Conservation (phyloP, 2,888 invertebrate species). For the Plagiodera versicolora region DNA sequence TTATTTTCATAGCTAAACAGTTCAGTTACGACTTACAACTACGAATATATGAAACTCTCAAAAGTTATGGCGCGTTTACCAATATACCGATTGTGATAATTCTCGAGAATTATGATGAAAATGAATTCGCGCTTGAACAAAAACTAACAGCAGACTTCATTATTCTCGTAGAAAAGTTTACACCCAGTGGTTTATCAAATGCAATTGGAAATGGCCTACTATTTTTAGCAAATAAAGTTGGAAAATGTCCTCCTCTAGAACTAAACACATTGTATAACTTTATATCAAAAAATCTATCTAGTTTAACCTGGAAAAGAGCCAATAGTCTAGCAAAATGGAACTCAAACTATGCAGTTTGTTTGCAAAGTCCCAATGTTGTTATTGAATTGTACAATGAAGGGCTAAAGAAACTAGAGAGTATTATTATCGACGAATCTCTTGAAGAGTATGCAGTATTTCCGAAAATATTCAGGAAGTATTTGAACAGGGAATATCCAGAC, state of each 20-base stretch:
- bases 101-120: slow-evolving; percentile 35
- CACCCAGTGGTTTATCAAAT: slow-evolving; percentile 28
- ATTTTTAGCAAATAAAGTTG: slow-evolving; percentile 59
- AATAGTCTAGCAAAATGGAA: slow-evolving; percentile 51
- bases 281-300: slow-evolving; percentile 61
- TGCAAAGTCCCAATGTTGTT: slow-evolving; percentile 62
- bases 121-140: slow-evolving; percentile 28
- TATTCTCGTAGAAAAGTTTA: slow-evolving; percentile 37
- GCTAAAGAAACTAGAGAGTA: slow-evolving; percentile 62
- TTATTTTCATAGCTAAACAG: slow-evolving; percentile 47
- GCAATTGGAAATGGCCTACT: slow-evolving; percentile 43
- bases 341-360: slow-evolving; percentile 54
- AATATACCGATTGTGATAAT: slow-evolving; percentile 48
- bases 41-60: slow-evolving; percentile 41
- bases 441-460: slow-evolving; percentile 67
- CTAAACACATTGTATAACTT: slow-evolving; percentile 62
- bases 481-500: slow-evolving; percentile 55
- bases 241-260: slow-evolving; percentile 59
- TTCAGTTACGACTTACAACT: slow-evolving; percentile 40
- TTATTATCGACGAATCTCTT: slow-evolving; percentile 63
- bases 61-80: slow-evolving; percentile 40
- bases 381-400: slow-evolving; percentile 69
- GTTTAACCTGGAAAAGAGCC: slow-evolving; percentile 65
- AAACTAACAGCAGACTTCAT: slow-evolving; percentile 42
- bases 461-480: slow-evolving; percentile 62